Conservation (phyloP, 1,140 invertebrate genomes). For the Eupristina koningsbergeri region DNA sequence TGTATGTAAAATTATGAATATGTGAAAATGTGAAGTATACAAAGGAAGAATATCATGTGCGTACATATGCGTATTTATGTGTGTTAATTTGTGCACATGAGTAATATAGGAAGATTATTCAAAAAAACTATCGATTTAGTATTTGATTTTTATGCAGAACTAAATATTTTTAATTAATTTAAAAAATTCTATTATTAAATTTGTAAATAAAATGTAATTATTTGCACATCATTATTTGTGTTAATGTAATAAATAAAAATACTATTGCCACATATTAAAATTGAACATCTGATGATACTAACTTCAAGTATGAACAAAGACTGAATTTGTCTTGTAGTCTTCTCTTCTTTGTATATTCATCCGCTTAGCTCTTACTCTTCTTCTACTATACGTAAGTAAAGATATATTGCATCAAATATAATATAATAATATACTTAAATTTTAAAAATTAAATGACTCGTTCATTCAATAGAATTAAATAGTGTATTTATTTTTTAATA, state of each 20-base stretch:
- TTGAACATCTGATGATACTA: slow-evolving; percentile 5
- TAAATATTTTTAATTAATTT: no score
- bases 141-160: neutral
- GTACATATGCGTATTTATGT: neutral
- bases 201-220: neutral
- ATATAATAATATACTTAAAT: neutral
- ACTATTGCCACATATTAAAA: neutral
- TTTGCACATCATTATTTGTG: neutral
- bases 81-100: neutral
- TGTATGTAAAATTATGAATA: neutral
- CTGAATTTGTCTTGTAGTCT: neutral
- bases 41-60: neutral
- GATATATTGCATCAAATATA: neutral
- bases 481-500: no score
- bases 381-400: neutral
- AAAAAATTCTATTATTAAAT: neutral
- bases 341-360: slow-evolving; percentile 10
- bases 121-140: no score
- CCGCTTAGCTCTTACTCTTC: neutral
- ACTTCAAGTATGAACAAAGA: neutral
- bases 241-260: neutral
- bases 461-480: neutral
- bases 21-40: no score
- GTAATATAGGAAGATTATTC: no score
- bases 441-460: neutral